phyloP scores from a whole-genome alignment of 2,113 vertebrate species.

The Ciconia maguari region DNA sequence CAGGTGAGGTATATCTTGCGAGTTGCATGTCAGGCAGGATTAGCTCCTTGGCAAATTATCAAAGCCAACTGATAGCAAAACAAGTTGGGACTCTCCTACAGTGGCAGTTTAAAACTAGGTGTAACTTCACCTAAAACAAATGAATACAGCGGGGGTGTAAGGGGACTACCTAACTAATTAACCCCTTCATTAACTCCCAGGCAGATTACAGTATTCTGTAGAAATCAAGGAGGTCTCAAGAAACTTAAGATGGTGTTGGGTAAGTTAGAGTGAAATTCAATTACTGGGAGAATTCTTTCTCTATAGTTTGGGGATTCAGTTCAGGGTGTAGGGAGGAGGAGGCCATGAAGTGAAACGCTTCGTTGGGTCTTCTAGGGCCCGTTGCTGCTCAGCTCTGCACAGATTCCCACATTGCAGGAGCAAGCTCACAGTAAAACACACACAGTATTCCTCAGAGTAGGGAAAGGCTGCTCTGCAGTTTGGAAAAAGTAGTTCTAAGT shows the following conservation, averaged over 20 bases:
- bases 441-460: fast-evolving
- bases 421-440: background rate
- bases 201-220: background rate
- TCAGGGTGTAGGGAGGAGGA: background rate
- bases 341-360: background rate
- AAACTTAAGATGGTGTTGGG: background rate
- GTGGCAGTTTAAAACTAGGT: conserved; percentile 53
- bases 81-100: conserved; percentile 67
- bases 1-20: conserved; percentile 35
- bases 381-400: background rate
- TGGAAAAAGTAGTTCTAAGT: background rate
- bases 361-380: fast-evolving
- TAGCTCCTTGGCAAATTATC: conserved; percentile 64
- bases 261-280: background rate
- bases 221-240: background rate
- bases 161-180: conserved; percentile 2
- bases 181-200: background rate
- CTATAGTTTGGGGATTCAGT: background rate
- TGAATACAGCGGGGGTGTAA: conserved; percentile 1
- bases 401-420: background rate
- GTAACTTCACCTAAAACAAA: conserved; percentile 52
- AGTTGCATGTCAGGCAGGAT: conserved; percentile 34
- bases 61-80: conserved; percentile 69
- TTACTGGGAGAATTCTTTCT: background rate
- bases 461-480: background rate